phyloP scores from a whole-genome alignment of 2,797 vertebrate species.

The Chaetodon trifasciatus region DNA sequence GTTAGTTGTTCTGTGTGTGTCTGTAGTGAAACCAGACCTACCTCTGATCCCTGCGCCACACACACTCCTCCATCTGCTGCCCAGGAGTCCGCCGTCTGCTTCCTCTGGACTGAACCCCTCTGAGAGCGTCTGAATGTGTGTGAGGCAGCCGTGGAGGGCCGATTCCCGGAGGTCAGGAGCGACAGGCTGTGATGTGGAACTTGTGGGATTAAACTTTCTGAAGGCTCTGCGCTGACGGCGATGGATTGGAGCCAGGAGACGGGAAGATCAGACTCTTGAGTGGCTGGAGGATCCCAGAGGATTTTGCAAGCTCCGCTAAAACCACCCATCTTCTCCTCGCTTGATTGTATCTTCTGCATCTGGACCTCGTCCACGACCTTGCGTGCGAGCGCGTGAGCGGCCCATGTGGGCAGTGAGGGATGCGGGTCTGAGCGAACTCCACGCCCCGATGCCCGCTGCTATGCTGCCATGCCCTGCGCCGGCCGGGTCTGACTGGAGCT shows the following conservation, averaged over 20 bases:
- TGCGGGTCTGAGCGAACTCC: conserved; percentile 67
- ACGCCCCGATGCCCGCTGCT: conserved; percentile 79
- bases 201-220: conserved; percentile 73
- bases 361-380: conserved; percentile 37
- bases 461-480: conserved; percentile 75
- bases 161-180: conserved; percentile 49
- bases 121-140: conserved; percentile 28
- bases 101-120: conserved; percentile 37
- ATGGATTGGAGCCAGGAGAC: conserved; percentile 58
- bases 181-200: conserved; percentile 65
- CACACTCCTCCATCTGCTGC: conserved; percentile 74
- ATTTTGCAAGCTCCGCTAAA: conserved; percentile 17
- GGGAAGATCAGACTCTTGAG: conserved; percentile 34
- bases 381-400: conserved; percentile 37
- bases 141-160: conserved; percentile 32
- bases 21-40: conserved; percentile 79
- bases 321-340: conserved; percentile 8
- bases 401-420: conserved; percentile 71
- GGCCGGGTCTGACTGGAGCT: conserved; percentile 87
- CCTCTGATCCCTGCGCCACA: conserved; percentile 68
- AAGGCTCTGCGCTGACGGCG: conserved; percentile 18
- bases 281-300: conserved; percentile 37
- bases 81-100: conserved; percentile 63
- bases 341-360: not conserved
- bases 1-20: conserved; percentile 75